These are phyloP conservation scores for Onthophagus sagittarius DNA, from an alignment of 2,888 invertebrate species.

Conservation along the genomic window DNA sequence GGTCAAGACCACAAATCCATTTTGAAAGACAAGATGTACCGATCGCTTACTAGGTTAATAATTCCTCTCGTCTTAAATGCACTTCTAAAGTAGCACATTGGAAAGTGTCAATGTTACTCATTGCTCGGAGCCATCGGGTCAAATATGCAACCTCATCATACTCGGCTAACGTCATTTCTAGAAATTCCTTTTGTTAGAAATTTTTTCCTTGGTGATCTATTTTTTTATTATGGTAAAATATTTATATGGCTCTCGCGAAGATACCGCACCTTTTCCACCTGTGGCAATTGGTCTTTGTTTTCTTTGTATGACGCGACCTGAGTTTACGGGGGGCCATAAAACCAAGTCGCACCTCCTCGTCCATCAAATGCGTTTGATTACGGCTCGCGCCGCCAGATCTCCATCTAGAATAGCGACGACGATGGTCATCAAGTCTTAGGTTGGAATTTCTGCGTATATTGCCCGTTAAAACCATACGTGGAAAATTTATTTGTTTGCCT, in stretches of 20 bases:
- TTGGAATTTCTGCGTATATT: not conserved
- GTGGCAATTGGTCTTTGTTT: not conserved
- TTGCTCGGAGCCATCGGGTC: not conserved
- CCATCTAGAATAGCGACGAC: not conserved
- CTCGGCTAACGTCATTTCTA: not conserved
- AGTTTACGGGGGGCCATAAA: not conserved
- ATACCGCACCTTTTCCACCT: not conserved
- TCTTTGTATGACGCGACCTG: not conserved
- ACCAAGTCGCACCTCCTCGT: not conserved
- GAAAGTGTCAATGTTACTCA: slow-evolving; percentile 7
- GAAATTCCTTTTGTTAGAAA: too few species aligned
- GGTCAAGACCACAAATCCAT: not conserved
- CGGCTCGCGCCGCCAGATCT: not conserved
- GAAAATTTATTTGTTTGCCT: not conserved
- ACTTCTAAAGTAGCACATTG: not conserved
- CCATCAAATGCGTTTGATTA: not conserved
- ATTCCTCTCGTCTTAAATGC: not conserved
- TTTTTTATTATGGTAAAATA: not conserved
- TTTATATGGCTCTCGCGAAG: not conserved
- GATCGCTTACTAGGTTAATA: slow-evolving; percentile 5
- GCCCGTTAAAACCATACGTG: not conserved
- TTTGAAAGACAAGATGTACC: not conserved
- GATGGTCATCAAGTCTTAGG: not conserved
- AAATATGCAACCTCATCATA: not conserved
- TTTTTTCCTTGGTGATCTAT: too few species aligned